A percentile compares a stretch with the other conserved stretches of the same genome.
Conservation (phyloP, 2,797 vertebrate species). For the Mormyrops boulengeri region DNA sequence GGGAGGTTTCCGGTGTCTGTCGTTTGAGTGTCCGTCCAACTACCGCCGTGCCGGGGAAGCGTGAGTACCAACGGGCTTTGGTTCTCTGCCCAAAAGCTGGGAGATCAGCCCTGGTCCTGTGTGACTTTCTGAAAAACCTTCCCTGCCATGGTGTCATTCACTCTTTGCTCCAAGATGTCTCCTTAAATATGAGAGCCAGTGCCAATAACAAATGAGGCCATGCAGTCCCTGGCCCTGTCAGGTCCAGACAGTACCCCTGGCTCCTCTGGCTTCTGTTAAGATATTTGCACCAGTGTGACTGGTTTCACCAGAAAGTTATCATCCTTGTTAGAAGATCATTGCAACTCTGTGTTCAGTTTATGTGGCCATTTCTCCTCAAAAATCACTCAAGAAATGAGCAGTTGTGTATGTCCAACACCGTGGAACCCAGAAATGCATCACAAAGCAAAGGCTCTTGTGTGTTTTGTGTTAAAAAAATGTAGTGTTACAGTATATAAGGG, state of each 20-base stretch:
- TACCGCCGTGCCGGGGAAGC: constrained; percentile 64
- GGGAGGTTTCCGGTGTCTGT: constrained; percentile 79
- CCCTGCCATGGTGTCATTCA: neutral
- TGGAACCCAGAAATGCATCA: neutral
- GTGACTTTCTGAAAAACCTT: neutral
- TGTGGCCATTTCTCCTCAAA: neutral
- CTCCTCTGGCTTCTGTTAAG: neutral
- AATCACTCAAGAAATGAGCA: neutral
- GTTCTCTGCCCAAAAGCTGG: neutral
- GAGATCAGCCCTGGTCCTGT: neutral
- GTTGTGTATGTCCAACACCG: neutral
- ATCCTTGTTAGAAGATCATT: neutral
- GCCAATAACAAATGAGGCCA: neutral
- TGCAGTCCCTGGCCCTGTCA: neutral
- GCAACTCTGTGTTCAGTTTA: neutral
- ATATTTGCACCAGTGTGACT: neutral
- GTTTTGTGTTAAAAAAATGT: neutral
- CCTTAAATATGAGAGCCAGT: neutral
- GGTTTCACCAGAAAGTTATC: neutral
- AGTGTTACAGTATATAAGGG: neutral
- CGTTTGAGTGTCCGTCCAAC: constrained; percentile 72
- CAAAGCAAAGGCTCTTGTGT: neutral
- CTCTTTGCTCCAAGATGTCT: neutral
- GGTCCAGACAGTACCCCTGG: neutral
- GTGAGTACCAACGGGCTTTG: constrained; percentile 61